Conservation (phyloP, 2,797 vertebrate genomes). For the Artibeus lituratus region DNA sequence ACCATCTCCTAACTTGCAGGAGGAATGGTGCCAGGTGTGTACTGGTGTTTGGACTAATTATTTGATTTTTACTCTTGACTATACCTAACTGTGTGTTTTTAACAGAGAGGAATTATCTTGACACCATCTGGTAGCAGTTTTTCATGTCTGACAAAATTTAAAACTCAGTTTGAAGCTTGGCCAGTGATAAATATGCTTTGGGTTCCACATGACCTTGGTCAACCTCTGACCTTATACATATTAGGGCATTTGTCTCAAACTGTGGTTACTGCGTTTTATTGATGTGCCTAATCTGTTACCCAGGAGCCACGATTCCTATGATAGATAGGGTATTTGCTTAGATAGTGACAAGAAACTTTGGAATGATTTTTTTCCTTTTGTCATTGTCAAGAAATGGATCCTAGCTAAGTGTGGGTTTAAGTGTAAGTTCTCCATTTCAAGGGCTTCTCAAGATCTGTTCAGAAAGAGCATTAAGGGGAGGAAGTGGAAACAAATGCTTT, state of each 20-base stretch:
- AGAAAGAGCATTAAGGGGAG: background rate
- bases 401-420: conserved; percentile 47
- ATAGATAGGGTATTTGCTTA: conserved; percentile 58
- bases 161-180: conserved; percentile 87
- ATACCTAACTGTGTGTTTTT: conserved; percentile 65
- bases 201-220: conserved; percentile 84
- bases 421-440: conserved; percentile 48
- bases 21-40: conserved; percentile 43
- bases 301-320: conserved; percentile 65
- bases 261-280: conserved; percentile 69
- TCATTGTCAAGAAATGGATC: conserved; percentile 1
- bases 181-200: conserved; percentile 86
- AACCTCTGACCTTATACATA: conserved; percentile 84
- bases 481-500: background rate
- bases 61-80: conserved; percentile 51
- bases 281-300: conserved; percentile 76
- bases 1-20: background rate
- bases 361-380: conserved; percentile 33
- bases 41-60: conserved; percentile 42
- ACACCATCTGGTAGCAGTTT: conserved; percentile 84
- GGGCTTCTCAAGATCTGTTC: conserved; percentile 11
- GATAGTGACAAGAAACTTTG: conserved; percentile 36
- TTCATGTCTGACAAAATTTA: conserved; percentile 87
- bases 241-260: conserved; percentile 83
- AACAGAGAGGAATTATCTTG: conserved; percentile 75